Conservation (phyloP, 2,888 invertebrate genomes). For the Calliopum simillimum region DNA sequence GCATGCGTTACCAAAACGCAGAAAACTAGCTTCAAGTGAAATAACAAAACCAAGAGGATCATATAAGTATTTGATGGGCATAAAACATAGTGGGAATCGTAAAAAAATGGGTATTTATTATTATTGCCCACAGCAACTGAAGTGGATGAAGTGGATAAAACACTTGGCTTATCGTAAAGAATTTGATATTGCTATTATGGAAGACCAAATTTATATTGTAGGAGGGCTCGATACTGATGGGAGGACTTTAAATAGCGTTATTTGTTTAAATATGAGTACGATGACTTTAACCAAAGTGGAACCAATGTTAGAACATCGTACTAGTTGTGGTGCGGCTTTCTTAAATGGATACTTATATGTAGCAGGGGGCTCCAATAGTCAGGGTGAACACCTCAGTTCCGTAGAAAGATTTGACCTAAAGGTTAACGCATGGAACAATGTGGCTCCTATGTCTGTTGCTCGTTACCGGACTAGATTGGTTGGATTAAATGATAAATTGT, state of each 20-base stretch:
- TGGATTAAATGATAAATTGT: constrained; percentile 83
- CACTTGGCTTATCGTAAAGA: constrained; percentile 77
- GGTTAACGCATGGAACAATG: constrained; percentile 88
- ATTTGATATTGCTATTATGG: constrained; percentile 81
- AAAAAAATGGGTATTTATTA: background rate
- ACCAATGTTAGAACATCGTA: constrained; percentile 90
- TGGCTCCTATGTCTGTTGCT: constrained; percentile 89
- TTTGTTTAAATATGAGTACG: constrained; percentile 86
- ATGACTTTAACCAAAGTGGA: constrained; percentile 84
- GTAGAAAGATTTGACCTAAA: constrained; percentile 94
- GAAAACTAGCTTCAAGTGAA: constrained; percentile 80
- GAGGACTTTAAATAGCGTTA: constrained; percentile 92
- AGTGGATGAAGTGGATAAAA: constrained; percentile 64
- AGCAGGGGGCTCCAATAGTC: constrained; percentile 93
- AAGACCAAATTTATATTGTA: constrained; percentile 84
- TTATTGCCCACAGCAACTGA: constrained; percentile 70
- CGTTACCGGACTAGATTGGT: constrained; percentile 89
- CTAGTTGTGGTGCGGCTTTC: constrained; percentile 83
- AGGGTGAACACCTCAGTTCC: constrained; percentile 88
- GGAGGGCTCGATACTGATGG: constrained; percentile 93
- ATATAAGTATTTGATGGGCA: constrained; percentile 38
- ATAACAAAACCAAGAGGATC: constrained; percentile 93
- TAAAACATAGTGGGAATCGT: no score
- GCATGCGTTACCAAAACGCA: constrained; percentile 88
- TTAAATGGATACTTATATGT: constrained; percentile 88